Percentiles rank a stretch among this genome's conserved stretches.
Conservation (phyloP, 2,888 invertebrate genomes). For the Agrochola litura region DNA sequence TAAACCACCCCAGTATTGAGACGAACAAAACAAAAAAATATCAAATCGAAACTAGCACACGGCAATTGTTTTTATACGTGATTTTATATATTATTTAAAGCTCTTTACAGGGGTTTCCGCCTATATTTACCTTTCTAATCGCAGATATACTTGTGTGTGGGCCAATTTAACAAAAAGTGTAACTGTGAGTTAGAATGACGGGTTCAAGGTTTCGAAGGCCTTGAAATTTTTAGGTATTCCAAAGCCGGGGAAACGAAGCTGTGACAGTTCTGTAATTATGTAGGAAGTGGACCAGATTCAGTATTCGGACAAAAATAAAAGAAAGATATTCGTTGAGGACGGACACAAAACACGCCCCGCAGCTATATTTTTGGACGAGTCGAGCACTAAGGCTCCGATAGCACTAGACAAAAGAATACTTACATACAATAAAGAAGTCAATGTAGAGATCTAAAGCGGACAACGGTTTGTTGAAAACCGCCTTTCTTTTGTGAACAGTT, state of each 20-base stretch:
- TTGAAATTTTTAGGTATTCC: conserved; percentile 31
- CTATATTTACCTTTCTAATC: neutral
- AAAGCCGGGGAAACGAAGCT: conserved; percentile 12
- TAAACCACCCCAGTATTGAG: too few species aligned
- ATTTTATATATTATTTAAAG: too few species aligned
- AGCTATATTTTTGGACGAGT: conserved; percentile 55
- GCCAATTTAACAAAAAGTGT: neutral
- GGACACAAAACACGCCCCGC: conserved; percentile 45
- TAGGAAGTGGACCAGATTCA: conserved; percentile 30
- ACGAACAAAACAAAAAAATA: too few species aligned
- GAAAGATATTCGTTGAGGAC: conserved; percentile 41
- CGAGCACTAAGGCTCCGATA: conserved; percentile 38
- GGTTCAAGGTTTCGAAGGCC: conserved; percentile 27
- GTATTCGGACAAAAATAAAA: conserved; percentile 45
- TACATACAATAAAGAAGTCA: conserved; percentile 68
- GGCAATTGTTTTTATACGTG: too few species aligned
- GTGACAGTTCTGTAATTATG: conserved; percentile 39
- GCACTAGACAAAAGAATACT: conserved; percentile 62
- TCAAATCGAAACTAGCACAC: too few species aligned
- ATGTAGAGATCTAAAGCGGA: conserved; percentile 66
- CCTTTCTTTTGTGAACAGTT: conserved; percentile 65
- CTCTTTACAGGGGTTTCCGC: neutral
- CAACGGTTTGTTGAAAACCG: conserved; percentile 67
- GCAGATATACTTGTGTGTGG: neutral
- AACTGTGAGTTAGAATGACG: neutral